phyloP scores from a whole-genome alignment of 2,888 invertebrate species.

The Aspidiotus rigidus region DNA sequence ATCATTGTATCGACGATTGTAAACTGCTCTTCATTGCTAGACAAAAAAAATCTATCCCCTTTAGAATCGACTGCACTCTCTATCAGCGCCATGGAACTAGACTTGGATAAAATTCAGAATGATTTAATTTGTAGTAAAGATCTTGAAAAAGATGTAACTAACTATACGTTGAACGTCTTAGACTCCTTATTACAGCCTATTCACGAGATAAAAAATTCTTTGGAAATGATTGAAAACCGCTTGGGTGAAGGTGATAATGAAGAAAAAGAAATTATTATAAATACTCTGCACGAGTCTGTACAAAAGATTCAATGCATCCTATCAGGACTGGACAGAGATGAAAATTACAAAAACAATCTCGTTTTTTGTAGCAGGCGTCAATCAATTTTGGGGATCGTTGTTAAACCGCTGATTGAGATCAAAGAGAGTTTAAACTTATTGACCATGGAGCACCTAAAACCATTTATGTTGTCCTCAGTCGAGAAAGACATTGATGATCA shows the following conservation, averaged over 20 bases:
- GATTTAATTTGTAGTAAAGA: conserved; percentile 41
- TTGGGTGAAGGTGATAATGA: conserved; percentile 40
- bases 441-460: conserved; percentile 35
- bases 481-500: neutral
- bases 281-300: conserved; percentile 41
- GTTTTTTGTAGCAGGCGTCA: conserved; percentile 36
- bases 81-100: conserved; percentile 51
- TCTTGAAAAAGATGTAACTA: conserved; percentile 37
- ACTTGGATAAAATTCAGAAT: conserved; percentile 46
- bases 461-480: neutral
- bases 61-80: conserved; percentile 46
- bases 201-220: conserved; percentile 51
- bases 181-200: conserved; percentile 47
- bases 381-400: conserved; percentile 39
- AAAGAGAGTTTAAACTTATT: conserved; percentile 42
- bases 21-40: too few relatives aligned
- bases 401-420: conserved; percentile 42
- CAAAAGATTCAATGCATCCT: conserved; percentile 39
- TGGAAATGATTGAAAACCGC: conserved; percentile 47
- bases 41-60: conserved; percentile 39
- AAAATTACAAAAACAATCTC: conserved; percentile 16
- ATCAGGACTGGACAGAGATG: conserved; percentile 25
- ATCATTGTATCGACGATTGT: neutral
- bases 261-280: conserved; percentile 37
- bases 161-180: conserved; percentile 39